Base-by-base conservation (phyloP, 1,140 invertebrate genomes). In the Homarus americanus region DNA sequence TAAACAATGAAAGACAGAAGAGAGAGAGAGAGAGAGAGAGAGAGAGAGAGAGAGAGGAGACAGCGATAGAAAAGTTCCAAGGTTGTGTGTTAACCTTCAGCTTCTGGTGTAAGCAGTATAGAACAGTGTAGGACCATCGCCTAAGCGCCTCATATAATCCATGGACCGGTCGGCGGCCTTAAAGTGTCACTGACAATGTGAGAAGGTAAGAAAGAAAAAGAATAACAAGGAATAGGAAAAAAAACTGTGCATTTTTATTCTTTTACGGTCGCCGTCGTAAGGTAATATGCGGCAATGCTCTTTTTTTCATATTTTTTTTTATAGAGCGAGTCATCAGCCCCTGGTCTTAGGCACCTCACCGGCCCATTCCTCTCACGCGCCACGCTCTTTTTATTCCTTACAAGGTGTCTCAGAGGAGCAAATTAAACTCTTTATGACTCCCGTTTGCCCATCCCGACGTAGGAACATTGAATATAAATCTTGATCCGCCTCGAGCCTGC, bases 381-480 rank as follows among this genome's bases (percentile, higher is more conserved):
- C 20, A 20, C 15, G 20, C 15, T n/a, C n/a, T 63, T 20, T 63
- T 63, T 63, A 63, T 20, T 17, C 63, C 63, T 32, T 32, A 28
- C n/a, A 28, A 63, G 53, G 79, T 63, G 79, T 82, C 79, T 63
- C 32, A 36, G 32, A 82, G 79, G 79, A 82, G 79, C 28, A 63
- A 63, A 82, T 82, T 82, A 82, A 53, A 63, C 5, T 63, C 44
- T 82, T 82, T 63, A 82, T 82, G 79, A 82, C 49, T 82, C 79
- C 49, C 32, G 49, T 63, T 63, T 53, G 79, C 49, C 28, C 49
- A 32, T 63, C 49, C 79, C 79, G 79, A 58, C 79, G 79, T 36
- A 53, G 15, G 79, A 82, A 36, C 49, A 82, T 82, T 82, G 79
- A 82, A 58, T 82, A 82, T 82, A 82, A 82, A 82, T 82, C 79